Evolutionary conservation across 2,797 vertebrate genomes (phyloP).

Genomic region (Menidia menidia): DNA sequence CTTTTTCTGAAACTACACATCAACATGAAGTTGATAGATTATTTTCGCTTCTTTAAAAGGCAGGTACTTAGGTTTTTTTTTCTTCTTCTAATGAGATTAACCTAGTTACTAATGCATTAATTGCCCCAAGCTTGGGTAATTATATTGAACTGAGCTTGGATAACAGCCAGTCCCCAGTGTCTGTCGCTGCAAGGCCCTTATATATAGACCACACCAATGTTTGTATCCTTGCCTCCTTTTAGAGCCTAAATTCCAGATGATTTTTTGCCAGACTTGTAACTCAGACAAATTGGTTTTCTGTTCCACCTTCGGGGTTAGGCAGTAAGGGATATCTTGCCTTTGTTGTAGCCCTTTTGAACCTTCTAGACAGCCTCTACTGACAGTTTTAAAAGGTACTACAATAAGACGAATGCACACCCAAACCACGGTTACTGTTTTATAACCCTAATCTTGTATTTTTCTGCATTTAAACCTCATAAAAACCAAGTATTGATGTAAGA

Average conservation of each 20-base stretch:
- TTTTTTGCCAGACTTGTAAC: neutral
- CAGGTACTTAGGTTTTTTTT: neutral
- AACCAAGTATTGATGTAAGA: neutral
- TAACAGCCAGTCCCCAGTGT: neutral
- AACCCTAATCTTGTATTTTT: neutral
- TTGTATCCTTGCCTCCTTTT: no score
- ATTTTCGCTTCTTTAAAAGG: neutral
- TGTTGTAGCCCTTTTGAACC: neutral
- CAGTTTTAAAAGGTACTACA: neutral
- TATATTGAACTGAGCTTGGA: slow-evolving; percentile 1
- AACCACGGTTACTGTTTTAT: neutral
- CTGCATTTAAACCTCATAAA: neutral
- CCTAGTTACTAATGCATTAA: neutral
- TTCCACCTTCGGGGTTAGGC: neutral
- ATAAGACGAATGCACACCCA: neutral
- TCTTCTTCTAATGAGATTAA: slow-evolving; percentile 1
- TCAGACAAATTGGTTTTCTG: neutral
- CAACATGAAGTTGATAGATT: neutral
- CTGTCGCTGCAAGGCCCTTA: neutral
- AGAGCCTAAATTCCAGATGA: neutral
- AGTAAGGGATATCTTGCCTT: neutral
- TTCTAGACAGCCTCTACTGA: neutral
- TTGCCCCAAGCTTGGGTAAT: slow-evolving; percentile 1
- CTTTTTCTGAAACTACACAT: neutral
- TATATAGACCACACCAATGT: no score